phyloP scores from a whole-genome alignment of 1,140 invertebrate genomes.

The Plutomurus gul region DNA sequence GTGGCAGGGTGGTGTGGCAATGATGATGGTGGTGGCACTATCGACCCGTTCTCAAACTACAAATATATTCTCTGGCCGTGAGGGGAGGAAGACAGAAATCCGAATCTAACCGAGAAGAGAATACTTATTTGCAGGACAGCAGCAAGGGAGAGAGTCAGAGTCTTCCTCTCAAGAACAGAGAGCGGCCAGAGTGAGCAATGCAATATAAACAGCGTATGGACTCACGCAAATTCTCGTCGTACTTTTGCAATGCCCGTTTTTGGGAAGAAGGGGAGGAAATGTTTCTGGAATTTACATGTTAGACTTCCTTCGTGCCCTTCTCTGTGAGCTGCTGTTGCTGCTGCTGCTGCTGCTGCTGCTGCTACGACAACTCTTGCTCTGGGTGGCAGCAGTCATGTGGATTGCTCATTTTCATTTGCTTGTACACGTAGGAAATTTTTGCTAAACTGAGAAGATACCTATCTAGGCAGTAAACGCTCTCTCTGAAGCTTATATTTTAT shows the following conservation, averaged over 20 bases:
- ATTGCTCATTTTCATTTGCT: no score
- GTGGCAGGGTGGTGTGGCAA: background rate
- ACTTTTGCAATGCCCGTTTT: conserved; percentile 23
- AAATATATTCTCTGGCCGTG: conserved; percentile 5
- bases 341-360: no score
- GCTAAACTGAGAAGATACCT: no score
- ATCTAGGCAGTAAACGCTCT: no score
- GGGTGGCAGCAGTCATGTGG: no score
- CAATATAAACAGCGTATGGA: conserved; percentile 11
- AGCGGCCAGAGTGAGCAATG: no score
- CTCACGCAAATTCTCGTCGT: background rate
- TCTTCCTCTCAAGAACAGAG: background rate
- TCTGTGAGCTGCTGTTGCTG: background rate
- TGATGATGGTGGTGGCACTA: conserved; percentile 18
- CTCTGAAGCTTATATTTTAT: no score
- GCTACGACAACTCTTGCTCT: no score
- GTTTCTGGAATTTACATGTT: conserved; percentile 22
- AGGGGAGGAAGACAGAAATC: conserved; percentile 28
- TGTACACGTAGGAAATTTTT: no score
- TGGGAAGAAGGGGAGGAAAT: conserved; percentile 23
- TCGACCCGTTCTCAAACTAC: conserved; percentile 18
- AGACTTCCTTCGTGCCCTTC: background rate
- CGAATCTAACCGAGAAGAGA: conserved; percentile 28
- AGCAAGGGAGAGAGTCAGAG: background rate
- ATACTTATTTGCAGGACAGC: background rate